Evolutionary conservation across 2,888 invertebrate species (phyloP).

Genomic region (Callyntrura sp.): DNA sequence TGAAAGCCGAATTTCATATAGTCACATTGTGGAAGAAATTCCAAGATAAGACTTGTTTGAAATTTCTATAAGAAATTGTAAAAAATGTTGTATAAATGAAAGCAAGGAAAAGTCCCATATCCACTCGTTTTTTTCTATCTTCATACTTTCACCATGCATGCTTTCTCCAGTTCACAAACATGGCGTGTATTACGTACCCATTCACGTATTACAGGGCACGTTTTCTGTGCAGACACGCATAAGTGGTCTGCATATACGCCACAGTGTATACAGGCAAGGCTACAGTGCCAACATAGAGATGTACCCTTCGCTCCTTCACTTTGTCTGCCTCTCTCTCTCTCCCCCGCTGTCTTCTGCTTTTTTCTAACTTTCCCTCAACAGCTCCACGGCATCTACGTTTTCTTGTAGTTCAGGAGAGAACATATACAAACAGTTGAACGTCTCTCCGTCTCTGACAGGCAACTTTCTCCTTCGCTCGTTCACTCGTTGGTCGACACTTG

Average conservation of each 20-base stretch:
- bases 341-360: neutral
- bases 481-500: conserved; percentile 69
- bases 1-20: conserved; percentile 30
- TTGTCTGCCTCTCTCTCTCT: conserved; percentile 15
- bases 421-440: conserved; percentile 6
- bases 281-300: neutral
- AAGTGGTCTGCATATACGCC: conserved; percentile 40
- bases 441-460: conserved; percentile 24
- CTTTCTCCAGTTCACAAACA: conserved; percentile 11
- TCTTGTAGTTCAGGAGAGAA: neutral
- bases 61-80: conserved; percentile 31
- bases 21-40: conserved; percentile 36
- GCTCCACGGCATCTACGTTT: neutral
- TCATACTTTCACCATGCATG: conserved; percentile 43
- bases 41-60: conserved; percentile 29
- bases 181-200: conserved; percentile 1
- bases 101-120: neutral
- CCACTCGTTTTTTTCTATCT: conserved; percentile 19
- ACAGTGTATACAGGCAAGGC: neutral
- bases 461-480: conserved; percentile 68
- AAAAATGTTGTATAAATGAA: conserved; percentile 26
- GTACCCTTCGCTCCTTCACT: conserved; percentile 7
- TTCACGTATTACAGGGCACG: conserved; percentile 19
- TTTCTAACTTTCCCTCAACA: conserved; percentile 42
- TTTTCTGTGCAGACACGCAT: neutral